phyloP scores from a whole-genome alignment of 2,113 vertebrate species.

The Sardina pilchardus region DNA sequence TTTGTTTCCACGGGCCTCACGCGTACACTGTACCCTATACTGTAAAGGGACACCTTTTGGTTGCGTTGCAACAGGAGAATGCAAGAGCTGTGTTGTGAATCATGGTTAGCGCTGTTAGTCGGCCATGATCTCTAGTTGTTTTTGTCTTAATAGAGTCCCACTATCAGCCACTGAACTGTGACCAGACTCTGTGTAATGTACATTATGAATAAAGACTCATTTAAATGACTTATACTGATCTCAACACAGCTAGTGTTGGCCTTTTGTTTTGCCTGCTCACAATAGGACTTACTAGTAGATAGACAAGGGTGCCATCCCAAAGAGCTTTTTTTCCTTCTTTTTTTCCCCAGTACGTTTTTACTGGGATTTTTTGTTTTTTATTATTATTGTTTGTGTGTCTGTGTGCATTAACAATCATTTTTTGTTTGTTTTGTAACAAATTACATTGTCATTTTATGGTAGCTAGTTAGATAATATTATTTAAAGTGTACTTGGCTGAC shows the following conservation, averaged over 20 bases:
- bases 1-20: neutral
- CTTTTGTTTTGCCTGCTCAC: slow-evolving; percentile 58
- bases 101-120: neutral
- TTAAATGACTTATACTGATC: slow-evolving; percentile 5
- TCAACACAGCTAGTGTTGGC: slow-evolving; percentile 43
- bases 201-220: neutral
- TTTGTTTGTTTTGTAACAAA: slow-evolving; percentile 66
- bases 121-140: neutral
- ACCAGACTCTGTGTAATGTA: neutral
- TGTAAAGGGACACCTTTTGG: neutral
- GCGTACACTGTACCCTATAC: neutral
- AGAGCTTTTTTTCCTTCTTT: slow-evolving; percentile 58
- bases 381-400: slow-evolving; percentile 57
- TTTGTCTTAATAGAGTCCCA: neutral
- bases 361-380: slow-evolving; percentile 42
- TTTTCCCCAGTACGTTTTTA: slow-evolving; percentile 49
- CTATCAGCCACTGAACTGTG: neutral
- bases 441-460: slow-evolving; percentile 77
- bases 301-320: slow-evolving; percentile 56
- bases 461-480: slow-evolving; percentile 75
- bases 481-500: slow-evolving; percentile 82
- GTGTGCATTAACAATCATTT: slow-evolving; percentile 58
- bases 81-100: neutral
- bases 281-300: slow-evolving; percentile 60
- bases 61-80: neutral